Percentiles rank a stretch among this genome's conserved stretches.
These are phyloP conservation scores for Cyprinodon diabolis DNA, from an alignment of 2,797 vertebrate species.

Conservation along the genomic window DNA sequence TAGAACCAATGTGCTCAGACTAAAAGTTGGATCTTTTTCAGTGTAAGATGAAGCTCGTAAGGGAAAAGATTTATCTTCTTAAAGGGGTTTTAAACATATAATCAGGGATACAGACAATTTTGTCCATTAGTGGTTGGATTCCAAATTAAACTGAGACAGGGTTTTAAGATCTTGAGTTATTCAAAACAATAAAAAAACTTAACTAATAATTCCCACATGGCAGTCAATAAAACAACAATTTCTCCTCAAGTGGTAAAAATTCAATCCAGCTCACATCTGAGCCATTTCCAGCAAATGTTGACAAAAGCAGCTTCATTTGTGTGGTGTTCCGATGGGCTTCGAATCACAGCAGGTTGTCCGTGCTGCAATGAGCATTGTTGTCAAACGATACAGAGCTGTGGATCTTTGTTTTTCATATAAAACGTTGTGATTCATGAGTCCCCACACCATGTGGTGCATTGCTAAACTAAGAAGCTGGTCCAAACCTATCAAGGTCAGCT, in stretches of 20 bases:
- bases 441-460: constrained; percentile 15
- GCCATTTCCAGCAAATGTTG: constrained; percentile 35
- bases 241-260: neutral
- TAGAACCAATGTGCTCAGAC: neutral
- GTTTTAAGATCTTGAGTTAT: neutral
- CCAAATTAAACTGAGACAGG: neutral
- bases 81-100: neutral
- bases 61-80: neutral
- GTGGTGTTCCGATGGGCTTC: constrained; percentile 38
- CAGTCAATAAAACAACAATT: constrained; percentile 15
- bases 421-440: constrained; percentile 46
- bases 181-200: neutral
- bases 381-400: constrained; percentile 48
- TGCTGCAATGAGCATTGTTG: constrained; percentile 32
- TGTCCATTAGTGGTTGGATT: neutral
- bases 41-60: neutral
- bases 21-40: neutral
- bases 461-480: constrained; percentile 35
- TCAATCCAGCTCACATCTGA: constrained; percentile 7
- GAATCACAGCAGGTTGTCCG: constrained; percentile 37
- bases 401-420: constrained; percentile 48
- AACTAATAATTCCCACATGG: neutral
- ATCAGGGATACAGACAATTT: neutral
- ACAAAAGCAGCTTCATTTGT: constrained; percentile 52
- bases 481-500: constrained; percentile 44